Conservation (phyloP, 1,140 invertebrate species). For the Glomeris maerens region DNA sequence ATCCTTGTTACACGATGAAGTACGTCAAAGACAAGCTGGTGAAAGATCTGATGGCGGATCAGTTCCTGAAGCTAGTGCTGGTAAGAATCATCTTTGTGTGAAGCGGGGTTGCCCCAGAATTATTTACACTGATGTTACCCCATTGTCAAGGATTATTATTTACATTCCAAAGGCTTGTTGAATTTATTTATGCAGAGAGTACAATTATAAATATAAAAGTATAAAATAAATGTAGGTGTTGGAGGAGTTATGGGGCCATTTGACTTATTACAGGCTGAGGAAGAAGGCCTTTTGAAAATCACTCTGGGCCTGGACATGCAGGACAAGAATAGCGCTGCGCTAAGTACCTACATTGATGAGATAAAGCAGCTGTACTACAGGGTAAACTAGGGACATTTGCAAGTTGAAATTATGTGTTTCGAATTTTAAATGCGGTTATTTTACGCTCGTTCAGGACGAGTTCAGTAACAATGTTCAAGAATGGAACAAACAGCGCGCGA, state of each 20-base stretch:
- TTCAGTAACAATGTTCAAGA: slow-evolving; percentile 90
- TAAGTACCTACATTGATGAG: slow-evolving; percentile 67
- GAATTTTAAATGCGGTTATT: slow-evolving; percentile 1
- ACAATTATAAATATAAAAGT: too few relatives aligned
- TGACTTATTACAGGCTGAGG: slow-evolving; percentile 63
- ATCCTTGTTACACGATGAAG: slow-evolving; percentile 74
- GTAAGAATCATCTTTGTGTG: slow-evolving; percentile 11
- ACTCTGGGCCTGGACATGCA: slow-evolving; percentile 58
- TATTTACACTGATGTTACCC: slow-evolving; percentile 13
- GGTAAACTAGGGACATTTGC: slow-evolving; percentile 32
- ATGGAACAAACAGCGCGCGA: slow-evolving; percentile 80
- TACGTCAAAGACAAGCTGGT: slow-evolving; percentile 94
- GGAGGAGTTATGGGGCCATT: too few relatives aligned
- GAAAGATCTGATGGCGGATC: slow-evolving; percentile 70
- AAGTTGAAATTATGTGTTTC: neutral
- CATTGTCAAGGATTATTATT: too few relatives aligned
- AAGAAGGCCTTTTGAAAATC: slow-evolving; percentile 67
- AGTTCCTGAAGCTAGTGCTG: slow-evolving; percentile 68
- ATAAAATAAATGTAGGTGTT: too few relatives aligned
- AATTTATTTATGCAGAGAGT: too few relatives aligned
- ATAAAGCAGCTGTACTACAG: slow-evolving; percentile 76
- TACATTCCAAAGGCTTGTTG: too few relatives aligned
- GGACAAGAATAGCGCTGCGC: slow-evolving; percentile 46
- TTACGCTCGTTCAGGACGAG: slow-evolving; percentile 59
- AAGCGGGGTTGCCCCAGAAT: neutral